Percentiles rank a stretch among this genome's conserved stretches.
Conservation (phyloP, 2,797 vertebrate species). For the Pseudotriccus pelzelni region DNA sequence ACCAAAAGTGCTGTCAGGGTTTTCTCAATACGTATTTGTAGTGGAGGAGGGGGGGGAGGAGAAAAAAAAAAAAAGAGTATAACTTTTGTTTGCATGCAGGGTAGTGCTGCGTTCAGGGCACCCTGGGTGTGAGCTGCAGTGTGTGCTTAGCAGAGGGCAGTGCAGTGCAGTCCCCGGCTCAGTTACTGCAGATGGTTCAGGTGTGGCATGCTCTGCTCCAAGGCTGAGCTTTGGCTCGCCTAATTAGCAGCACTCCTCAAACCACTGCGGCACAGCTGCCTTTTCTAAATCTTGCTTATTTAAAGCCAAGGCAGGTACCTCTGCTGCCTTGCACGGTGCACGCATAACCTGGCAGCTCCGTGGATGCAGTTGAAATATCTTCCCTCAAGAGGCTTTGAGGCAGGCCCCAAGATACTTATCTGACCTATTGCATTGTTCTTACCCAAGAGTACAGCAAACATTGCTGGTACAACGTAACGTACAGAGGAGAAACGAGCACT, state of each 20-base stretch:
- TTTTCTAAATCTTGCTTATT: background rate
- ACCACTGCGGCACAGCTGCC: background rate
- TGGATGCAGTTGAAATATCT: background rate
- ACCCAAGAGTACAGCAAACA: background rate
- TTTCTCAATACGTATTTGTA: background rate
- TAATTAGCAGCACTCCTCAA: background rate
- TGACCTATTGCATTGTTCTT: background rate
- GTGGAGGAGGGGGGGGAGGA: background rate
- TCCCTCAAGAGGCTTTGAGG: background rate
- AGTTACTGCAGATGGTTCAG: background rate
- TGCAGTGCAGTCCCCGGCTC: background rate
- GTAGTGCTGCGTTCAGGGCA: background rate
- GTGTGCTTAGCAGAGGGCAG: background rate
- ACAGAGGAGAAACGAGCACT: background rate
- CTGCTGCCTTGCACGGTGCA: background rate
- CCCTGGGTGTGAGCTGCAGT: background rate
- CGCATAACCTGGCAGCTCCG: background rate
- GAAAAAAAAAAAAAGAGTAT: background rate
- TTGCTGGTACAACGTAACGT: background rate
- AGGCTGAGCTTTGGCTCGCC: background rate
- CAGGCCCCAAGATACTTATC: background rate
- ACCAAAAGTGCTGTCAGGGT: background rate
- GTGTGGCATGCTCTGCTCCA: fast-evolving
- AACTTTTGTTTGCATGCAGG: background rate
- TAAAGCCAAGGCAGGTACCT: background rate